Base-by-base conservation (phyloP, 2,888 invertebrate species). In the Cheilosia soror region DNA sequence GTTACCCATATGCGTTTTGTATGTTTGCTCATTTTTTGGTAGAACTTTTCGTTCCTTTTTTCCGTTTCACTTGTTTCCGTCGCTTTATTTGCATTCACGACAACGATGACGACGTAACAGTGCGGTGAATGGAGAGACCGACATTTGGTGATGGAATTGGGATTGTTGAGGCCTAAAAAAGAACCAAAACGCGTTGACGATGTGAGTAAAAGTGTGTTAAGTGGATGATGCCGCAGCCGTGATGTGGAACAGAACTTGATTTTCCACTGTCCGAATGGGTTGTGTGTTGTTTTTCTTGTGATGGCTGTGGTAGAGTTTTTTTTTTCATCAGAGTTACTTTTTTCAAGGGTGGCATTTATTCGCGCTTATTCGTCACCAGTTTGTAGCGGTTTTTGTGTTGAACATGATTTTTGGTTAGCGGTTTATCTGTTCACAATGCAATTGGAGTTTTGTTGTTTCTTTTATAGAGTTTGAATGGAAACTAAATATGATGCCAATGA, bases 1-100 rank as follows among this genome's bases (percentile, higher is more conserved):
- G 90, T 90, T 90, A 90, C 89, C 90, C 88, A 71, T 76, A 75
- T 73, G 71, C 82, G 65, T 68, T 66, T 66, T 65, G 60, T 81
- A 81, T 84, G 72, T 87, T 65, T 68, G 58, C 68, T 37, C 63
- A 55, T 79, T 63, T 79, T 55, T 33, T 25, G 15, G 44, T 47
- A 37, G 6, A n/a, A 44, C 62, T 60, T 49, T 49, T 42, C 49
- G 55, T 71, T 76, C 49, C n/a, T 42, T 75, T 80, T 85, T 79
- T 79, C 42, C 72, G 58, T 79, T 71, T 63, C 68, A 69, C 78
- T 73, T 78, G 58, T 68, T 63, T 29, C 9, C 60, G 47, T 66
- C 76, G 76, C 81, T 85, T 85, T 85, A 76, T 85, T 85, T 85
- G 85, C 81, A 85, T 76, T 77, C 75, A 15, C 44, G 13, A 44